A percentile compares a stretch with the other conserved stretches of the same genome.
These are phyloP conservation scores for Himantopus leucocephalus DNA, from an alignment of 2,113 vertebrate species.

Conservation along the genomic window DNA sequence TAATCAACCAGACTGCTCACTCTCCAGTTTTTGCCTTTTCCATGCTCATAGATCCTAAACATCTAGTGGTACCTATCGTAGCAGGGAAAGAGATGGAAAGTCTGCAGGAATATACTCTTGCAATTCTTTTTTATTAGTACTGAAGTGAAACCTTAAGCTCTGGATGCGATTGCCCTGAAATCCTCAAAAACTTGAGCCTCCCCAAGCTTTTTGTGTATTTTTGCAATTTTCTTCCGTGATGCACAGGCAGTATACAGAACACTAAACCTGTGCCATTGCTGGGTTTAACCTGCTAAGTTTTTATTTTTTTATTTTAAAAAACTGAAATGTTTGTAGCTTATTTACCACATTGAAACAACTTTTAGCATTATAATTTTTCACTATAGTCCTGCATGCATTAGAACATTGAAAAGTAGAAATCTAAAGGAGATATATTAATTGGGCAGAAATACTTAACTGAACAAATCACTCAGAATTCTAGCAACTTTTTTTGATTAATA, in stretches of 20 bases:
- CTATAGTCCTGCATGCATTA: background rate
- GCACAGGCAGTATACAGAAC: background rate
- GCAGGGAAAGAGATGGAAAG: background rate
- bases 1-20: background rate
- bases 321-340: background rate
- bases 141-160: background rate
- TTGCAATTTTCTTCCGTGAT: background rate
- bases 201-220: background rate
- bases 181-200: background rate
- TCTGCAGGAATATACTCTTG: background rate
- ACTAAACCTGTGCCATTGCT: background rate
- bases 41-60: background rate
- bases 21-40: background rate
- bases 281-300: background rate
- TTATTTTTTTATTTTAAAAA: background rate
- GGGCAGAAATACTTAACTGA: background rate
- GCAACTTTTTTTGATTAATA: background rate
- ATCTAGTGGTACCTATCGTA: fast-evolving
- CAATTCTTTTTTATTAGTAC: background rate
- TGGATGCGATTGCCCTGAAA: background rate
- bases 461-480: background rate
- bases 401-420: background rate
- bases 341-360: background rate
- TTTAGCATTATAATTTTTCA: background rate
- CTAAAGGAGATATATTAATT: background rate